phyloP scores from a whole-genome alignment of 2,113 vertebrate genomes.

The Thymallus thymallus region DNA sequence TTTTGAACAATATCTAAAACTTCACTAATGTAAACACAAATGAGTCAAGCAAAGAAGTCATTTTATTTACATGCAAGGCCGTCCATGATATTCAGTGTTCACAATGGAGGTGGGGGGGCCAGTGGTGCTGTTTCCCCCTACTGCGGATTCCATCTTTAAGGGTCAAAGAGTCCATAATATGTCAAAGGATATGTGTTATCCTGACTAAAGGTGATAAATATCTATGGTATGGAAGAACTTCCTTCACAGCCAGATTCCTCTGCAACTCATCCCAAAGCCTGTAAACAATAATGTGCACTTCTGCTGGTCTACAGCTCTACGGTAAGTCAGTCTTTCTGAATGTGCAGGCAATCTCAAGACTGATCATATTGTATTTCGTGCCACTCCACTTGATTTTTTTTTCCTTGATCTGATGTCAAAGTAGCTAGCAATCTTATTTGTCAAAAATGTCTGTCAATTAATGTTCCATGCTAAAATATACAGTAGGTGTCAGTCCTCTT shows the following conservation, averaged over 20 bases:
- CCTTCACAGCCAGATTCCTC: too few species aligned
- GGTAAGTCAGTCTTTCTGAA: background rate
- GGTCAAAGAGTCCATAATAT: too few species aligned
- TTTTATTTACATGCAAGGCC: too few species aligned
- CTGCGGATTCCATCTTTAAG: too few species aligned
- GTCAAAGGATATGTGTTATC: too few species aligned
- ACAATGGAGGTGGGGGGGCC: too few species aligned
- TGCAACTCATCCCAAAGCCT: background rate
- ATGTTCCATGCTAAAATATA: background rate
- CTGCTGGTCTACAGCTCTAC: too few species aligned
- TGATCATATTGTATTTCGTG: slow-evolving; percentile 24
- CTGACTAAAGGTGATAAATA: too few species aligned
- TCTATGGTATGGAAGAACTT: too few species aligned
- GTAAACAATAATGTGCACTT: background rate
- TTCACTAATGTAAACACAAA: background rate
- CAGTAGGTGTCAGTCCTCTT: background rate
- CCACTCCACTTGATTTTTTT: slow-evolving; percentile 26
- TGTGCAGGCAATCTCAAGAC: slow-evolving; percentile 13
- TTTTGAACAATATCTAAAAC: too few species aligned
- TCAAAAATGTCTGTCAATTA: slow-evolving; percentile 16
- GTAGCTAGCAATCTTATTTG: slow-evolving; percentile 42
- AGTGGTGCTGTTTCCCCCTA: too few species aligned
- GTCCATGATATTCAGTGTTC: too few species aligned
- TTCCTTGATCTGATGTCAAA: slow-evolving; percentile 30
- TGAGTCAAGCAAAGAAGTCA: background rate